phyloP scores from a whole-genome alignment of 2,888 invertebrate genomes.

The Metacarcinus magister region DNA sequence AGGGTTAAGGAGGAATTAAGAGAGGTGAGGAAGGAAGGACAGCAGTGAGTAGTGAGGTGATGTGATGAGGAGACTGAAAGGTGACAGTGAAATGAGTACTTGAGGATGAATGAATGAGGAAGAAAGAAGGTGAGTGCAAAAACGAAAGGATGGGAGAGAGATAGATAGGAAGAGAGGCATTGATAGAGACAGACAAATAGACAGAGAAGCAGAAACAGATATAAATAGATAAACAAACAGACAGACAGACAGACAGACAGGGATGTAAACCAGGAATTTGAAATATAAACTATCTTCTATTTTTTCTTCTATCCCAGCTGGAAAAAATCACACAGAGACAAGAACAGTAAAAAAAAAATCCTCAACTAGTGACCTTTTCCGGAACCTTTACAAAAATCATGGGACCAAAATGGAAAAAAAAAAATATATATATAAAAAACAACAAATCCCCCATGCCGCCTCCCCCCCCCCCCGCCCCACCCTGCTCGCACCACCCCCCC shows the following conservation, averaged over 20 bases:
- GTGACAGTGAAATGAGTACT: neutral
- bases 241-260: neutral
- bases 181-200: neutral
- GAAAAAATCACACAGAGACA: too few relatives aligned
- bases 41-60: neutral
- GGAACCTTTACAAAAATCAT: neutral
- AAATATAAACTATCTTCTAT: too few relatives aligned
- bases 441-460: neutral
- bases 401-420: neutral
- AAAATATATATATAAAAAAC: neutral
- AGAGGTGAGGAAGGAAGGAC: neutral
- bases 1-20: neutral
- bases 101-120: neutral
- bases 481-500: neutral
- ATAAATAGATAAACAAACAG: neutral
- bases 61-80: neutral
- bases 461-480: neutral
- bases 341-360: neutral
- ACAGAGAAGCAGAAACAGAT: neutral
- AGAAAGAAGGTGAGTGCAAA: neutral
- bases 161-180: neutral
- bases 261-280: too few relatives aligned
- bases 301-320: too few relatives aligned
- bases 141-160: neutral
- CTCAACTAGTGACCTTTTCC: neutral